Evolutionary conservation across 2,113 vertebrate species (phyloP).

Genomic region (Plotosus lineatus): DNA sequence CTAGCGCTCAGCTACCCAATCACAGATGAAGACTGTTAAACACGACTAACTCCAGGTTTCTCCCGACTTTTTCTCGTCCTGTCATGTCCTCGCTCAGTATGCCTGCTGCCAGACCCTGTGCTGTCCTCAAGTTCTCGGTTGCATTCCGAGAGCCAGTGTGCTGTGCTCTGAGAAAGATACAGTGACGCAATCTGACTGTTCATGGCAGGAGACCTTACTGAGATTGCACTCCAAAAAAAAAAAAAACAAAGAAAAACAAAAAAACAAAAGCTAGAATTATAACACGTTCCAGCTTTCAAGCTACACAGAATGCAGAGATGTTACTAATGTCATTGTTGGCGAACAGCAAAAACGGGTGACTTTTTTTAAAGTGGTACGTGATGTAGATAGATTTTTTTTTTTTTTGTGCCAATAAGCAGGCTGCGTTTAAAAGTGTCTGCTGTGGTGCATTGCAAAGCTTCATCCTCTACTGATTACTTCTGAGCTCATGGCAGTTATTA

Average conservation of each 20-base stretch:
- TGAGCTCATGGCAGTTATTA: constrained; percentile 16
- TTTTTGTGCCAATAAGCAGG: constrained; percentile 44
- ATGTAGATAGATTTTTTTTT: constrained; percentile 21
- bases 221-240: background rate
- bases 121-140: constrained; percentile 52
- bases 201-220: constrained; percentile 31
- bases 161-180: constrained; percentile 50
- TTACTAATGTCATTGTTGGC: constrained; percentile 10
- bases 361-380: constrained; percentile 28
- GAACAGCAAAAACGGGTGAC: constrained; percentile 14
- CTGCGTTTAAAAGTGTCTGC: constrained; percentile 35
- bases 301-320: background rate
- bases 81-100: constrained; percentile 45
- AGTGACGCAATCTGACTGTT: constrained; percentile 47
- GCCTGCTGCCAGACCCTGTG: constrained; percentile 51
- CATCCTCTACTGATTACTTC: constrained; percentile 10
- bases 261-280: background rate
- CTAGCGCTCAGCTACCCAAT: constrained; percentile 34
- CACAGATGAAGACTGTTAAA: constrained; percentile 31
- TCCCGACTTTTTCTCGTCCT: constrained; percentile 47
- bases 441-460: constrained; percentile 40
- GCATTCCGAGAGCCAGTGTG: constrained; percentile 45
- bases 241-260: background rate
- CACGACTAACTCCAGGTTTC: constrained; percentile 33
- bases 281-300: constrained; percentile 4